A percentile compares a stretch with the other conserved stretches of the same genome.
phyloP scores from a whole-genome alignment of 37 sponge, comb jelly and placozoan species.

The Halisarca cf. caerulea region DNA sequence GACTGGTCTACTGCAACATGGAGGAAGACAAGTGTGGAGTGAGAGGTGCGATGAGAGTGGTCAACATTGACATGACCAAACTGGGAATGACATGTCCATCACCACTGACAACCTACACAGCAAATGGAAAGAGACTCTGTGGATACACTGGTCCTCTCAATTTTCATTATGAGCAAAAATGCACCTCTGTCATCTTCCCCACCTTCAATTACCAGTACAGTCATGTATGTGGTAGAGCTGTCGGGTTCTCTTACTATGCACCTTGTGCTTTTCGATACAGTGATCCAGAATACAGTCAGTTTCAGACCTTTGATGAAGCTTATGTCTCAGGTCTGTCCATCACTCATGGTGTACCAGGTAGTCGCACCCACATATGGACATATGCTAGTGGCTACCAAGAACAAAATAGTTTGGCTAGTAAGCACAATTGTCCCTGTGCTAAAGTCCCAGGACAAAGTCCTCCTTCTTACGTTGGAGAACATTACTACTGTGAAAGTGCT shows the following conservation, averaged over 20 bases:
- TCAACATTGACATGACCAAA: background rate
- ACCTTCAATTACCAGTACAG: background rate
- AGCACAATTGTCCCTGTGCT: slow-evolving; percentile 3
- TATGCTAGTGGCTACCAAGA: slow-evolving; percentile 14
- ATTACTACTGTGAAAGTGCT: background rate
- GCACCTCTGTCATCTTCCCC: background rate
- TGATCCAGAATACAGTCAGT: background rate
- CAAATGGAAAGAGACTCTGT: slow-evolving; percentile 10
- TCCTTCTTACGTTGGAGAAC: background rate
- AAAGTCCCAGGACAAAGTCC: background rate
- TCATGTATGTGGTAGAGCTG: slow-evolving; percentile 22
- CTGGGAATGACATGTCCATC: background rate
- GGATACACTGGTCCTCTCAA: background rate
- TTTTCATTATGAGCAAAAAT: background rate
- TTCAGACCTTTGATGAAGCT: background rate
- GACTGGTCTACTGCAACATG: background rate
- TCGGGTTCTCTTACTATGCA: slow-evolving; percentile 2
- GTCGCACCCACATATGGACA: background rate
- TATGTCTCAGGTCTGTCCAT: slow-evolving; percentile 12
- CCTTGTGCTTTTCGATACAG: background rate
- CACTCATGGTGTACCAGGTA: background rate
- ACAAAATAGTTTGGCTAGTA: background rate
- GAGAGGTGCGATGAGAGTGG: slow-evolving; percentile 14
- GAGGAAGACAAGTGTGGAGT: slow-evolving; percentile 20
- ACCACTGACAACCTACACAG: background rate